Evolutionary conservation across 2,888 invertebrate genomes (phyloP).

Genomic region (Sturmia bella): DNA sequence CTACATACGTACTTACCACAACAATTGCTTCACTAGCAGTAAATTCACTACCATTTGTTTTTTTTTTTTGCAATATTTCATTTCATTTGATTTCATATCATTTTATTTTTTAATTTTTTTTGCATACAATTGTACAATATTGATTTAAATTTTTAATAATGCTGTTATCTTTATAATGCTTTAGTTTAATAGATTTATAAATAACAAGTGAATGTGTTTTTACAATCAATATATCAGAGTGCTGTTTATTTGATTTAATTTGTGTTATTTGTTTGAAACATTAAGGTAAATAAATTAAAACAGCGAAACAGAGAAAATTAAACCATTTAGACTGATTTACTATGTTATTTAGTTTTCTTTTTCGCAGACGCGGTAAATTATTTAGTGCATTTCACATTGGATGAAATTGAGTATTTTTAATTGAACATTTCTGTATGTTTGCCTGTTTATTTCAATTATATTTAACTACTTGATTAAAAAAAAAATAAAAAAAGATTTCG

Average conservation of each 20-base stretch:
- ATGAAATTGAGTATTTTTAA: too few relatives aligned
- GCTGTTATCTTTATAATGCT: slow-evolving; percentile 1
- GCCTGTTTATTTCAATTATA: too few relatives aligned
- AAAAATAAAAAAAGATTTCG: too few relatives aligned
- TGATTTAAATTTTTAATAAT: background rate
- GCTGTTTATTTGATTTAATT: background rate
- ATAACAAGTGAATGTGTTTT: slow-evolving; percentile 24
- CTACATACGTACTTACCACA: too few relatives aligned
- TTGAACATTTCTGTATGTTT: too few relatives aligned
- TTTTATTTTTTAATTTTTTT: background rate
- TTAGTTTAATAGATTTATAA: slow-evolving; percentile 1
- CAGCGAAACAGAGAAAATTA: background rate
- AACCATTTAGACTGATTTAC: too few relatives aligned
- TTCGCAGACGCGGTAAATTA: too few relatives aligned
- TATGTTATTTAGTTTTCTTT: too few relatives aligned
- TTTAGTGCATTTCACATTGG: too few relatives aligned
- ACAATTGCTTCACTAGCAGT: too few relatives aligned
- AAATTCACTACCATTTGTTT: too few relatives aligned
- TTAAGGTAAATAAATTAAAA: background rate
- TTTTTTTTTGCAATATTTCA: background rate
- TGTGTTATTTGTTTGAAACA: background rate
- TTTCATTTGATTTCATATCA: background rate
- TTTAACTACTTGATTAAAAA: too few relatives aligned
- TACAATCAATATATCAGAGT: slow-evolving; percentile 16
- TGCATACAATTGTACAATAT: slow-evolving; percentile 1